These are phyloP conservation scores for Telmatherina bonti DNA, from an alignment of 2,797 vertebrate species.

Conservation along the genomic window DNA sequence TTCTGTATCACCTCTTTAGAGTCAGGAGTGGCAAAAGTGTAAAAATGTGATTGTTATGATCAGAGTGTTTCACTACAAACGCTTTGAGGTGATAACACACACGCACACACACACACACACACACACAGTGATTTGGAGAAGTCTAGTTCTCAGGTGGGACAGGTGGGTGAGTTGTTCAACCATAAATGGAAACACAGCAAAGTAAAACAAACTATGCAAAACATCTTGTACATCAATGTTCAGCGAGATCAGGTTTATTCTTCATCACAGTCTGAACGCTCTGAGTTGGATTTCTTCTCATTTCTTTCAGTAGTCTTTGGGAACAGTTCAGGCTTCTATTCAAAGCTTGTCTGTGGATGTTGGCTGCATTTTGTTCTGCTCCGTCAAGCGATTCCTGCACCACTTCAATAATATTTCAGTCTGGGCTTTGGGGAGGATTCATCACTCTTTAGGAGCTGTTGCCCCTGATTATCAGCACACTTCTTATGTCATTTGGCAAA, in stretches of 20 bases:
- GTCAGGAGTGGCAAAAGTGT: neutral
- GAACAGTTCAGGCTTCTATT: neutral
- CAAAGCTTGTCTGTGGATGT: neutral
- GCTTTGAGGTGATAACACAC: neutral
- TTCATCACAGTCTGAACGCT: neutral
- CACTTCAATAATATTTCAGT: neutral
- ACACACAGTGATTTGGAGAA: neutral
- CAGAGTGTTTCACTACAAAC: neutral
- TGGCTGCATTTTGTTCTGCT: neutral
- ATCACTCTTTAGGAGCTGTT: neutral
- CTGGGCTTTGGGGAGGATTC: slow-evolving; percentile 1
- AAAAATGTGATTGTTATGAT: neutral
- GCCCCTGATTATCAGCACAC: neutral
- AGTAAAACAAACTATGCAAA: too few relatives aligned
- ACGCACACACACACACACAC: too few relatives aligned
- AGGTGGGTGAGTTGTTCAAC: too few relatives aligned
- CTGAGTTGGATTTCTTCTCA: neutral
- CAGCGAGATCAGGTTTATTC: neutral
- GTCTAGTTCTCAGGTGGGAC: neutral
- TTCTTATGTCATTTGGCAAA: neutral
- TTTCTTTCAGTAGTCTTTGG: neutral
- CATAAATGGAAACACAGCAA: neutral
- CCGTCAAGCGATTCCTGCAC: neutral
- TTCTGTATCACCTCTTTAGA: neutral
- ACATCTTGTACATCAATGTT: neutral